These are phyloP conservation scores for Bungarus multicinctus DNA, from an alignment of 2,113 vertebrate genomes.

Conservation along the genomic window DNA sequence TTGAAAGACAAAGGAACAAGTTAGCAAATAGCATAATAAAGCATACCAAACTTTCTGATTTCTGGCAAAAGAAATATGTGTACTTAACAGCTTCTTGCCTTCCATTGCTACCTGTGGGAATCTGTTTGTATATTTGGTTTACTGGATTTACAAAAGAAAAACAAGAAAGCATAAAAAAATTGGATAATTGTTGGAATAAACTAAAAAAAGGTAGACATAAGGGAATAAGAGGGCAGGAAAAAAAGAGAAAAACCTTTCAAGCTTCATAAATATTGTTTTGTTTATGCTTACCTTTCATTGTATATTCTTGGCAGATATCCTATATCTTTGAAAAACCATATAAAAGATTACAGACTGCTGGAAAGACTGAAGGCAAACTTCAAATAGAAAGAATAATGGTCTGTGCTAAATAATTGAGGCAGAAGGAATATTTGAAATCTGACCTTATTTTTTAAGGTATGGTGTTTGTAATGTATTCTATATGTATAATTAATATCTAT, in stretches of 20 bases:
- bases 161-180: neutral
- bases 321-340: neutral
- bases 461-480: neutral
- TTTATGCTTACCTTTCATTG: neutral
- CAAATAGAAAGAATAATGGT: conserved; percentile 5
- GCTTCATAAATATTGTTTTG: conserved; percentile 10
- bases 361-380: neutral
- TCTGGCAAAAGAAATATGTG: neutral
- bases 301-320: neutral
- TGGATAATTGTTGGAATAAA: neutral
- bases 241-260: neutral
- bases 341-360: conserved; percentile 17
- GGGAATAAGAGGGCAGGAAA: conserved; percentile 18
- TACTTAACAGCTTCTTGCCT: conserved; percentile 1
- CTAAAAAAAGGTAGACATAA: neutral
- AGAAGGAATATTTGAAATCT: neutral
- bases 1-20: conserved; percentile 1
- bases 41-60: neutral
- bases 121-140: neutral
- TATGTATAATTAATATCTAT: neutral
- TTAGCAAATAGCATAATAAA: neutral
- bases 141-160: neutral
- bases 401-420: neutral
- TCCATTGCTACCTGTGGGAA: neutral
- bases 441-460: neutral